A percentile compares a stretch with the other conserved stretches of the same genome.
These are phyloP conservation scores for Aromia moschata DNA, from an alignment of 2,888 invertebrate genomes.

Conservation along the genomic window DNA sequence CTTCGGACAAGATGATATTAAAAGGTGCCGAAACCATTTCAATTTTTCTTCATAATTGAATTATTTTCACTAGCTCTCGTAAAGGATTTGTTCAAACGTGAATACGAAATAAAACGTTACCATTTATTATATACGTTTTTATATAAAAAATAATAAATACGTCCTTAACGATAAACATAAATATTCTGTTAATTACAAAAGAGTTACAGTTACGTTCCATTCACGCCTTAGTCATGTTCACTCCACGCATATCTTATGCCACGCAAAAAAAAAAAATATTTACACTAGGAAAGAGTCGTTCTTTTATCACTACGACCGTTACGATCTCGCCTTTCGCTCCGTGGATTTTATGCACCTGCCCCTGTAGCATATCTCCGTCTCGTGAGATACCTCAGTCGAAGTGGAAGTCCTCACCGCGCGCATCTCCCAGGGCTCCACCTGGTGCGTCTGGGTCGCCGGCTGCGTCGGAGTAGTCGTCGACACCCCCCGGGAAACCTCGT, in stretches of 20 bases:
- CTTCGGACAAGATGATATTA: too few species aligned
- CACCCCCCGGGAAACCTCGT: constrained; percentile 17
- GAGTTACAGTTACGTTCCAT: neutral
- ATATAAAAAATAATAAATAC: constrained; percentile 30
- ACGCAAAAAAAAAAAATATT: constrained; percentile 29
- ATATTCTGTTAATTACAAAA: constrained; percentile 25
- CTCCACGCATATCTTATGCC: constrained; percentile 14
- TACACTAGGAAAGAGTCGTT: constrained; percentile 20
- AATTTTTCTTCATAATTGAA: too few species aligned
- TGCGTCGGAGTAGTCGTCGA: constrained; percentile 58
- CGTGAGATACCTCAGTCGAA: constrained; percentile 83
- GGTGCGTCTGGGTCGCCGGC: constrained; percentile 48
- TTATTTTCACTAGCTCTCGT: too few species aligned
- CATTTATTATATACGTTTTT: constrained; percentile 23
- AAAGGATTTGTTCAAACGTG: too few species aligned
- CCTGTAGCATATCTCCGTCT: constrained; percentile 89
- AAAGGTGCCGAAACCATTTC: too few species aligned
- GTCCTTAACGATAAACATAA: constrained; percentile 24
- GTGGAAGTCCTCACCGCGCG: constrained; percentile 77
- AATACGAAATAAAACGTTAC: neutral
- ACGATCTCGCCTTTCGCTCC: constrained; percentile 47
- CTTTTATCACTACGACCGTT: constrained; percentile 23
- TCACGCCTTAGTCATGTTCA: too few species aligned
- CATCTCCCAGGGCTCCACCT: constrained; percentile 65
- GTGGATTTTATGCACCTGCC: constrained; percentile 81